phyloP scores from a whole-genome alignment of 2,113 vertebrate genomes.

The Stictonetta naevosa region DNA sequence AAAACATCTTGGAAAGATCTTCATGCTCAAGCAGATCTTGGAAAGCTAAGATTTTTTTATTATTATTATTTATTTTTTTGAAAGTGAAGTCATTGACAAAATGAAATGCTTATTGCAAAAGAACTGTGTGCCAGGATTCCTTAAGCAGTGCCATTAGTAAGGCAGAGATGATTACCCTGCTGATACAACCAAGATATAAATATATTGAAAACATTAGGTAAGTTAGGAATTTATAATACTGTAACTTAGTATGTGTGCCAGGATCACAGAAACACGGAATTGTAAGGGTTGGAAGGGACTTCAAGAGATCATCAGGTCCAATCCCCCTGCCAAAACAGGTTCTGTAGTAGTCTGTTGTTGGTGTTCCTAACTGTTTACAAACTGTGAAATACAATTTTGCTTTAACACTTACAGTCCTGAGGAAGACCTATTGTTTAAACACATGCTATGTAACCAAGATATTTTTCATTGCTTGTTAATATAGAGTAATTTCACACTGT shows the following conservation, averaged over 20 bases:
- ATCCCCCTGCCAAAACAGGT: too few relatives aligned
- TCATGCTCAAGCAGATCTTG: not conserved
- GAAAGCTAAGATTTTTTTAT: not conserved
- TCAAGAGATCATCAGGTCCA: too few relatives aligned
- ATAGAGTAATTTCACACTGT: not conserved
- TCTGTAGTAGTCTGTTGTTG: not conserved
- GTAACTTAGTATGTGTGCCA: not conserved
- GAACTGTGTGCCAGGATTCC: not conserved
- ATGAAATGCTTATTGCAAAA: constrained; percentile 35
- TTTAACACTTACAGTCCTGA: not conserved
- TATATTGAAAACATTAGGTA: constrained; percentile 7
- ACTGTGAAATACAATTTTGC: not conserved
- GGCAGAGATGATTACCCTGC: not conserved
- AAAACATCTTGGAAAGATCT: too few relatives aligned
- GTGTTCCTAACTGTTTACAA: not conserved
- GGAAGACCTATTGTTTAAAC: not conserved
- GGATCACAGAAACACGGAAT: not conserved
- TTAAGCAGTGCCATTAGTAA: not conserved
- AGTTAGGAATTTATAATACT: not conserved
- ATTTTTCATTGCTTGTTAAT: not conserved
- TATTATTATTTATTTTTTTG: not conserved
- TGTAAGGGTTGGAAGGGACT: too few relatives aligned
- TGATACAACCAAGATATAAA: constrained; percentile 23
- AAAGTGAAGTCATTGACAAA: constrained; percentile 28
- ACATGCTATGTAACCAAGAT: not conserved